Evolutionary conservation across 2,888 invertebrate genomes (phyloP), one percentile per base, ranked within the genome.

Genomic region (Drosophila cyrtoloma): DNA sequence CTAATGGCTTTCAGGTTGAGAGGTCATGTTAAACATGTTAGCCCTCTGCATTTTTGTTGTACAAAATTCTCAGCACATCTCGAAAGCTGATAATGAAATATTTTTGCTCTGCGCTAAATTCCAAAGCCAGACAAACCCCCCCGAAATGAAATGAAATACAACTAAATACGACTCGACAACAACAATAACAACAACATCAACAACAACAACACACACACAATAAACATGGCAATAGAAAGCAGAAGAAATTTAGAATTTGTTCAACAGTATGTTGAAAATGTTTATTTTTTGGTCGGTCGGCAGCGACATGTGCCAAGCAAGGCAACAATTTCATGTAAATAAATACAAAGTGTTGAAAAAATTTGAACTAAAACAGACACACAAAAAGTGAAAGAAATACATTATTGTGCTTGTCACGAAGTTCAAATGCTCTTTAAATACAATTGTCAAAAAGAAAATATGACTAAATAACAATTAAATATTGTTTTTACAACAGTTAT

Each of bases 11-110:
- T 79, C 71, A 57, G 30, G 71, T 68, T 62, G 57, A 66, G 64
- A 71, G 75, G 64, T 71, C 67, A 59, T 78, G 71, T 71, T 64
- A 52, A 47, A 72, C 63, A 69, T 52, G 58, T 62, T 73, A 22
- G 47, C 74, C 37, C 55, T 62, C 55, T 62, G 57, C 63, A 67
- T 42, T 68, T 67, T 44, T 60, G 32, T 44, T 57, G 52, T 60
- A 47, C 32, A 57, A 71, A 51, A 62, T 69, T 71, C 57, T 35
- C 42, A 12, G 61, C 69, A 50, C 57, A 35, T 19, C 33, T 19
- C 53, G 16, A 61, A 68, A 47, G 30, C 66, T 79, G 79, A 79
- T 79, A 79, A 79, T 79, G 72, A 79, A 79, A 79, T 72, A 79
- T 76, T 72, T 76, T 50, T 47, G 47, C 57, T 30, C 39, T 47